Conservation (phyloP, 2,113 vertebrate genomes). For the Ursus arctos region DNA sequence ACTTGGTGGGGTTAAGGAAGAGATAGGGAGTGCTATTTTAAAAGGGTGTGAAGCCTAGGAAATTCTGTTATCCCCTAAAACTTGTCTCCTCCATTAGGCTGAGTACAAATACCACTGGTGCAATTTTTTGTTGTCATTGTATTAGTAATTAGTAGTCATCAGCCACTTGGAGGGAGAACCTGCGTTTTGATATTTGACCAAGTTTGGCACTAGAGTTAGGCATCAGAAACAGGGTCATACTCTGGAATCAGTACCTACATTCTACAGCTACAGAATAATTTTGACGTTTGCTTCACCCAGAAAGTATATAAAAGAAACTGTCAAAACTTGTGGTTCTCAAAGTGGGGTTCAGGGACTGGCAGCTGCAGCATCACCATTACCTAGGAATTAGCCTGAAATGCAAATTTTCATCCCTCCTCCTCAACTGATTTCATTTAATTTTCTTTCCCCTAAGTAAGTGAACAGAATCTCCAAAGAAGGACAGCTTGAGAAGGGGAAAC, state of each 20-base stretch:
- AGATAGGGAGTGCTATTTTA: background rate
- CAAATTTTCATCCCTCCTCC: background rate
- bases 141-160: background rate
- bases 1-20: background rate
- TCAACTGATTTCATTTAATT: background rate
- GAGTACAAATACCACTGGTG: background rate
- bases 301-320: constrained; percentile 14
- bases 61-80: background rate
- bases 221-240: background rate
- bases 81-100: background rate
- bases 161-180: background rate
- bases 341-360: background rate
- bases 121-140: background rate
- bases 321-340: background rate
- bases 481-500: background rate
- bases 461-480: constrained; percentile 3
- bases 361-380: fast-evolving
- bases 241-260: background rate
- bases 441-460: background rate
- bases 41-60: background rate
- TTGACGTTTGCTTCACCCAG: background rate
- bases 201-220: constrained; percentile 13
- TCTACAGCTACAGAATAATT: background rate
- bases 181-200: constrained; percentile 1
- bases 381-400: background rate